Conservation (phyloP, 1,140 invertebrate species). For the Samia ricini region DNA sequence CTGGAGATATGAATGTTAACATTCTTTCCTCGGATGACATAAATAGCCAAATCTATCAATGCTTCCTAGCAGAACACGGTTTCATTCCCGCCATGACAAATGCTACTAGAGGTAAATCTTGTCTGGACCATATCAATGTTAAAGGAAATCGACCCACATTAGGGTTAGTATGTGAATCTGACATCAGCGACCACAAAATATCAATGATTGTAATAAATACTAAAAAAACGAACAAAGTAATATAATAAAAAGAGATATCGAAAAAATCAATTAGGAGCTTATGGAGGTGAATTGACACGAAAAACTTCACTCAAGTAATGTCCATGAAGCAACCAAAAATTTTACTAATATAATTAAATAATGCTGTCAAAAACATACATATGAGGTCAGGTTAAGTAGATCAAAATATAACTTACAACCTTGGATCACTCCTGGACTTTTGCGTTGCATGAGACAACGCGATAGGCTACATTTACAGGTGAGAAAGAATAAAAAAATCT, state of each 20-base stretch:
- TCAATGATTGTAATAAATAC: not conserved
- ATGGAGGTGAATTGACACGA: not conserved
- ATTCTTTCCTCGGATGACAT: not conserved
- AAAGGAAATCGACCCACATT: not conserved
- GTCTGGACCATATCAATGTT: conserved; percentile 17
- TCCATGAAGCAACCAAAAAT: not conserved
- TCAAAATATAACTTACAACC: not conserved
- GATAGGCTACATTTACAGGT: not conserved
- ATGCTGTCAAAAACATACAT: not conserved
- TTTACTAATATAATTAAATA: not conserved
- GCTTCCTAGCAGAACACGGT: conserved; percentile 8
- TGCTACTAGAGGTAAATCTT: conserved; percentile 12
- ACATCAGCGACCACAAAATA: conserved; percentile 15
- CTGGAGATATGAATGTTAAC: not conserved
- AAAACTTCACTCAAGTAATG: not conserved
- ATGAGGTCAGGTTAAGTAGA: not conserved
- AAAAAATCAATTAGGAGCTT: not conserved
- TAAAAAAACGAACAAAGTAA: not conserved
- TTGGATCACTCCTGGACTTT: not conserved
- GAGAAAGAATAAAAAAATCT: not conserved
- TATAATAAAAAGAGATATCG: not conserved
- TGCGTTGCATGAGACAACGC: not conserved
- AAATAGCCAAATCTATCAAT: not conserved
- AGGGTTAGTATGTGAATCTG: conserved; percentile 15
- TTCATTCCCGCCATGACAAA: conserved; percentile 16